These are phyloP conservation scores for Megalops atlanticus DNA, from an alignment of 2,113 vertebrate species.

Conservation along the genomic window DNA sequence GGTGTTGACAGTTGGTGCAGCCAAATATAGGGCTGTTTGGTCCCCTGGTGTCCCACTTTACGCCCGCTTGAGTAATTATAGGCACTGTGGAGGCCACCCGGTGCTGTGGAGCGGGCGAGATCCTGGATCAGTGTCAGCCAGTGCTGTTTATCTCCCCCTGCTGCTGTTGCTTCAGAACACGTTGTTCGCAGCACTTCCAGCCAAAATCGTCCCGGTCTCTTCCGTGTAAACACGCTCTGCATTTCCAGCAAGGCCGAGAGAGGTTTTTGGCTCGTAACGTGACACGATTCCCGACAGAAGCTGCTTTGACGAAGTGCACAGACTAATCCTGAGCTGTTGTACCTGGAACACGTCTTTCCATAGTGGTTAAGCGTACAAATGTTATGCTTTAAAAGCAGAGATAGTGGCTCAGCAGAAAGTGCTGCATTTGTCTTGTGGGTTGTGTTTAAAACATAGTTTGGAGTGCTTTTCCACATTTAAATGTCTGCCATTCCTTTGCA, in stretches of 20 bases:
- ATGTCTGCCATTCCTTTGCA: not conserved
- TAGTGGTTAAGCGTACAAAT: too few species aligned
- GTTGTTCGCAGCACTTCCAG: not conserved
- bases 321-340: too few species aligned
- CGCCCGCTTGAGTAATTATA: constrained; percentile 15
- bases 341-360: too few species aligned
- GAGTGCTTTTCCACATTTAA: not conserved
- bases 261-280: too few species aligned
- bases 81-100: not conserved
- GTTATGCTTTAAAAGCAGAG: not conserved
- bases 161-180: not conserved
- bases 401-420: not conserved
- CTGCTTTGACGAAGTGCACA: too few species aligned
- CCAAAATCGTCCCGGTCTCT: not conserved
- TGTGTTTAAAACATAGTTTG: not conserved
- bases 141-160: constrained; percentile 14
- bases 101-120: not conserved
- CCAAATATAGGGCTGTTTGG: constrained; percentile 3
- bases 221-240: too few species aligned
- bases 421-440: not conserved
- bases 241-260: too few species aligned
- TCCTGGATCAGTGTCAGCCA: constrained; percentile 17
- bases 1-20: constrained; percentile 1
- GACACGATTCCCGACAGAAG: too few species aligned
- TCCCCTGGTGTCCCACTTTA: not conserved